Evolutionary conservation across 1,140 invertebrate species (phyloP).

Genomic region (Tetranychus urticae): DNA sequence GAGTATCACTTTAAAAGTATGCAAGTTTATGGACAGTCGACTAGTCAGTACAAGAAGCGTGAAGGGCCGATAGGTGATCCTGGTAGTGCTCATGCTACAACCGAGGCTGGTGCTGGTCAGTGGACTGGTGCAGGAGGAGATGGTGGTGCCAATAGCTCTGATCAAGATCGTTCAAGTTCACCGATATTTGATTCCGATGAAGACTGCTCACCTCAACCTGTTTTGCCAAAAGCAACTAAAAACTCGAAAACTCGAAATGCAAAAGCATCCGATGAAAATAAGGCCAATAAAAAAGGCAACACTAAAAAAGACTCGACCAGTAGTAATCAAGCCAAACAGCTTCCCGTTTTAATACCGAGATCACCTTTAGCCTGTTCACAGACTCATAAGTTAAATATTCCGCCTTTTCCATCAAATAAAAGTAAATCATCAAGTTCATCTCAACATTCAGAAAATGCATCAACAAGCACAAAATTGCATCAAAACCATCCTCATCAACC

Average conservation of each 20-base stretch:
- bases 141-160: constrained; percentile 16
- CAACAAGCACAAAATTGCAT: background rate
- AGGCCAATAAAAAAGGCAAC: background rate
- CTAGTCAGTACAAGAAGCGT: background rate
- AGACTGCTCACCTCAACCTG: constrained; percentile 14
- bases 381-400: background rate
- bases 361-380: constrained; percentile 2
- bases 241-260: background rate
- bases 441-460: no score
- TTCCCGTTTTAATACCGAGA: background rate
- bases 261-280: background rate
- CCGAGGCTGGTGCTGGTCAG: constrained; percentile 3
- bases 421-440: background rate
- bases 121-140: background rate
- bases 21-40: background rate
- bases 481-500: background rate
- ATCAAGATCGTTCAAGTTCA: constrained; percentile 69
- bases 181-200: constrained; percentile 89
- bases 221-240: no score
- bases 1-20: background rate
- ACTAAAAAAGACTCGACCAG: background rate
- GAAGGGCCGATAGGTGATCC: background rate
- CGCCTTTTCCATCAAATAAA: background rate
- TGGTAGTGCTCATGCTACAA: background rate
- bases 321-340: no score